These are phyloP conservation scores for Orthosia gracilis DNA, from an alignment of 2,888 invertebrate species.

Conservation along the genomic window DNA sequence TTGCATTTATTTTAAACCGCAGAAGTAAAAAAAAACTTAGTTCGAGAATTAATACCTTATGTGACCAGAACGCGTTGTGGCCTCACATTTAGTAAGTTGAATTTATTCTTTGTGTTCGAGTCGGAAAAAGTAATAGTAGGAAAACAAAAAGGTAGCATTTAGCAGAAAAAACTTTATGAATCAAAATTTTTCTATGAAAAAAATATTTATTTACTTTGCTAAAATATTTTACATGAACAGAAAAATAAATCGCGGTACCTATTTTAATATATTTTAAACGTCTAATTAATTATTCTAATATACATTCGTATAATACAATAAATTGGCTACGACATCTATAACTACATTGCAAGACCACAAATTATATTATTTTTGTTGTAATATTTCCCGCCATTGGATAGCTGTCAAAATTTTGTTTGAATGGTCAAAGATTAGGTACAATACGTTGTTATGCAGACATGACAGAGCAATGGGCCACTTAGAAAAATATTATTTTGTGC, in stretches of 20 bases:
- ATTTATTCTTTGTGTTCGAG: background rate
- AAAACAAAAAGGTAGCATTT: background rate
- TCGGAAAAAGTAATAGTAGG: background rate
- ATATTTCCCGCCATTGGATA: constrained; percentile 36
- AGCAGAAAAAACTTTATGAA: background rate
- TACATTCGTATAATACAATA: constrained; percentile 75
- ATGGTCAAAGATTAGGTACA: constrained; percentile 21
- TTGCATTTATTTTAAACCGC: constrained; percentile 36
- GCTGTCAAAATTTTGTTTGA: constrained; percentile 16
- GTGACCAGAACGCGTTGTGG: background rate
- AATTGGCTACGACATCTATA: constrained; percentile 81
- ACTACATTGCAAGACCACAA: constrained; percentile 77
- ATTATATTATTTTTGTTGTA: constrained; percentile 7
- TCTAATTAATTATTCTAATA: constrained; percentile 70
- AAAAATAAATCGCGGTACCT: constrained; percentile 46
- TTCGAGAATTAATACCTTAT: background rate
- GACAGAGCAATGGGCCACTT: background rate
- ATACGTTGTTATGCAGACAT: background rate
- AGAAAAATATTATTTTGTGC: background rate
- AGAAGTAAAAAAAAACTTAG: background rate
- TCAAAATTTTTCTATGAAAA: background rate
- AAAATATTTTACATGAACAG: constrained; percentile 4
- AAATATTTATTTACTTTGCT: no score
- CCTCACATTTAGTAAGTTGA: background rate
- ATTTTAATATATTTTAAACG: constrained; percentile 64